Base-by-base conservation (phyloP, 2,797 vertebrate species). In the Lacerta bilineata region DNA sequence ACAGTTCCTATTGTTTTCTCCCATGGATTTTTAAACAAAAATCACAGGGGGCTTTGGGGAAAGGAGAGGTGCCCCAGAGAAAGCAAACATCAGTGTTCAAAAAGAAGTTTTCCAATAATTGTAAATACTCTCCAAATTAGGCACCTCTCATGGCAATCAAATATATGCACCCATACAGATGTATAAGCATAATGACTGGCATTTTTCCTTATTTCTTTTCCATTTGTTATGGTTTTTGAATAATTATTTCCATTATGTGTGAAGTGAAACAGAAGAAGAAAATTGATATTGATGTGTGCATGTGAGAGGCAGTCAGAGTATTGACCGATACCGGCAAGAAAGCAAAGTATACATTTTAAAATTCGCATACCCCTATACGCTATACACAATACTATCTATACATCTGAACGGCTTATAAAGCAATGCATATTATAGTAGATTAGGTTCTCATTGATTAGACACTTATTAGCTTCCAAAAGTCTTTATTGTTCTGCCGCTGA, bases 401-500 rank as follows among this genome's bases (percentile, higher is more conserved):
- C 87, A 90, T 94, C 91, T 92, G 83, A 93, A 91, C 33, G 59
- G 41, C 85, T 94, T 91, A 66, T 59, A 68, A 94, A 79, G 86
- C 90, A 93, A 93, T 89, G 89, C 80, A 88, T 91, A 87, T 41
- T 83, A 90, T 93, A 93, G 87, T 85, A 90, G 84, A 69, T 93
- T 87, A 93, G 68, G 80, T 66, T 91, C 85, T 91, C 84, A 89
- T 87, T 91, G 90, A 95, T 82, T 88, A 75, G 83, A 84, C 80
- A 91, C 80, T 92, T 91, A 91, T 91, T 88, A 90, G 80, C 76
- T 93, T 94, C 91, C 87, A 83, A 89, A 20, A 92, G 88, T 66
- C 87, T 83, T 89, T 81, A 87, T 84, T 95, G 92, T 96, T 95
- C 91, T 94, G 89, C 90, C 90, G 91, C 86, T 66, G 5, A 90